Base-by-base conservation (phyloP, 2,888 invertebrate genomes). In the Acanthococcus lagerstroemiae region DNA sequence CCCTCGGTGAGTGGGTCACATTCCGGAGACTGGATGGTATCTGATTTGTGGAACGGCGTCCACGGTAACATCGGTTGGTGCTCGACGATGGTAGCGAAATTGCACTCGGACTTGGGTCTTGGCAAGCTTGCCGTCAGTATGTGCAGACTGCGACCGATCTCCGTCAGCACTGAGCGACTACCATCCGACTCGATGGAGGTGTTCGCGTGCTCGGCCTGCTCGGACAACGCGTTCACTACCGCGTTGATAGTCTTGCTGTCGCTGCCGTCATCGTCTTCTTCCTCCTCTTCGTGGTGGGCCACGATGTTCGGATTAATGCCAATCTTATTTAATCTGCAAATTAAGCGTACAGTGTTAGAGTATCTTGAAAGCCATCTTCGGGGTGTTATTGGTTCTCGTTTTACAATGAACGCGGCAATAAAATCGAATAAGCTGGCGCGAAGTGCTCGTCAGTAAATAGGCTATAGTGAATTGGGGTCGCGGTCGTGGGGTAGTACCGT, bases 281-380 rank as follows among this genome's bases (percentile, higher is more conserved):
- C 66, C 75, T 83, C 83, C 74, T 86, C 86, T 69, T 88, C 83
- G 74, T 90, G 88, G 73, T 87, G 84, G 30, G 79, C 78, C 75
- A 94, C 90, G 73, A 94, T 83, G 77, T 91, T 92, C 63, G 95
- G 95, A 79, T 96, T 95, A 80, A 95, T 95, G 72, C 96, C 96
- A 77, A 96, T 95, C 81, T 96, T 97, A 81, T 95, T 95, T 73
- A 96, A 83, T 76, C 93, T 82, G 76, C 3, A 68, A 68, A 63
- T 52, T 60, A 48, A 58, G 37, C 12, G n/a, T 37, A n/a, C n/a
- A n/a, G n/a, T n/a, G n/a, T n/a, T n/a, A n/a, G n/a, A n/a, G n/a
- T n/a, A n/a, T n/a, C n/a, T n/a, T n/a, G n/a, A n/a, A n/a, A n/a
- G n/a, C n/a, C n/a, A n/a, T n/a, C n/a, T n/a, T n/a, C n/a, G n/a